Conservation (phyloP, 2,888 invertebrate genomes). For the Allygus modestus region DNA sequence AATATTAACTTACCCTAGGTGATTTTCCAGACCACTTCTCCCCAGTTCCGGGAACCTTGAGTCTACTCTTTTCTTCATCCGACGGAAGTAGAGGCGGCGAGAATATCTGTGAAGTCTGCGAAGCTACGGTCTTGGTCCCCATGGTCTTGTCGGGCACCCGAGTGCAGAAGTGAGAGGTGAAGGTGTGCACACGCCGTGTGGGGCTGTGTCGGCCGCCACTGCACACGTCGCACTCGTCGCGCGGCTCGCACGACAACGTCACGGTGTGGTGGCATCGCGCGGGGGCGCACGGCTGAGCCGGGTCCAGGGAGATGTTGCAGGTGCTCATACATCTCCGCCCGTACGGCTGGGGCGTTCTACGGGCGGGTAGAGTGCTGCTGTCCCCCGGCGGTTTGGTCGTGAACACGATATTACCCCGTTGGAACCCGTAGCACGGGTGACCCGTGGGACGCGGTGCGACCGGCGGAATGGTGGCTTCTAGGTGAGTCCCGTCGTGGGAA, state of each 20-base stretch:
- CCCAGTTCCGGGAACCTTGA: slow-evolving; percentile 22
- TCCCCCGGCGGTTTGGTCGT: slow-evolving; percentile 73
- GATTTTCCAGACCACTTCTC: slow-evolving; percentile 39
- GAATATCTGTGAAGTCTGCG: slow-evolving; percentile 74
- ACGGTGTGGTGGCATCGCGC: slow-evolving; percentile 70
- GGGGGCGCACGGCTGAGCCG: slow-evolving; percentile 71
- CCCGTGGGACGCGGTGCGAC: slow-evolving; percentile 47
- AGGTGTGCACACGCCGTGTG: slow-evolving; percentile 71
- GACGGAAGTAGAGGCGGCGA: slow-evolving; percentile 63
- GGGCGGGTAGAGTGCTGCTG: slow-evolving; percentile 76
- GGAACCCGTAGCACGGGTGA: slow-evolving; percentile 74
- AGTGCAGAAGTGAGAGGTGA: slow-evolving; percentile 74
- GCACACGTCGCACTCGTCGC: slow-evolving; percentile 67
- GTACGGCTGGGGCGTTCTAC: slow-evolving; percentile 73
- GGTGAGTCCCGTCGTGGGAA: slow-evolving; percentile 69
- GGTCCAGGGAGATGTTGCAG: slow-evolving; percentile 80
- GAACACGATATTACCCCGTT: slow-evolving; percentile 77
- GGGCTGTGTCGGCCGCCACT: slow-evolving; percentile 68
- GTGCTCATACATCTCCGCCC: slow-evolving; percentile 81
- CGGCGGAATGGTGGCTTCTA: slow-evolving; percentile 17
- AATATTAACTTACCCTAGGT: slow-evolving; percentile 61
- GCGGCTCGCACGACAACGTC: slow-evolving; percentile 73
- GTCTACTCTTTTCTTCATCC: slow-evolving; percentile 50
- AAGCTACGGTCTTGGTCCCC: slow-evolving; percentile 76
- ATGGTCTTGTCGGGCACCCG: slow-evolving; percentile 70